These are phyloP conservation scores for Lepilemur septentrionalis DNA, from an alignment of 2,797 vertebrate genomes.

Conservation along the genomic window DNA sequence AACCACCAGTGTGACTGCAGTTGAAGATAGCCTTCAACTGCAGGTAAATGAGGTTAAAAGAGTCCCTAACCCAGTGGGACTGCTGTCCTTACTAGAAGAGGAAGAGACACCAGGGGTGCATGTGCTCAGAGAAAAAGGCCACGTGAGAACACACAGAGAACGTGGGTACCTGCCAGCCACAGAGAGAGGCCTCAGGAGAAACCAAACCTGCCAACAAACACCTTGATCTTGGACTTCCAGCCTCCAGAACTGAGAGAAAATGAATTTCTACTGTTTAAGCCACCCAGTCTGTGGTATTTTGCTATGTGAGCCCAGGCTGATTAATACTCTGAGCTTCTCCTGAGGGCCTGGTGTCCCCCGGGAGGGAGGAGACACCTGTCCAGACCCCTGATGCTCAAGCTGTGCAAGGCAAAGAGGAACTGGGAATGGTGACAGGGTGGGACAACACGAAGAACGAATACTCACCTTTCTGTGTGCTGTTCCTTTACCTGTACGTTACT, in stretches of 20 bases:
- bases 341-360: not conserved
- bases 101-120: not conserved
- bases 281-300: not conserved
- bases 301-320: not conserved
- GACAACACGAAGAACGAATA: not conserved
- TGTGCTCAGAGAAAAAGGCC: not conserved
- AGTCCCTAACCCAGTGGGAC: not conserved
- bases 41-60: not conserved
- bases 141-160: not conserved
- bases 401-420: not conserved
- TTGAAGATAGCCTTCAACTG: not conserved
- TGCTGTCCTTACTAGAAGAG: not conserved
- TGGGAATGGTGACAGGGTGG: not conserved
- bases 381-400: not conserved
- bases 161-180: not conserved
- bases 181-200: not conserved
- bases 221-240: not conserved
- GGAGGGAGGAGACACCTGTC: not conserved
- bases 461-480: fast-evolving
- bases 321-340: not conserved
- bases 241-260: not conserved
- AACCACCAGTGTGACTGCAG: not conserved
- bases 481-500: not conserved
- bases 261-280: not conserved
- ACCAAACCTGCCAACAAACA: not conserved